Conservation (phyloP, 2,113 vertebrate genomes). For the Australoheros scitulus region DNA sequence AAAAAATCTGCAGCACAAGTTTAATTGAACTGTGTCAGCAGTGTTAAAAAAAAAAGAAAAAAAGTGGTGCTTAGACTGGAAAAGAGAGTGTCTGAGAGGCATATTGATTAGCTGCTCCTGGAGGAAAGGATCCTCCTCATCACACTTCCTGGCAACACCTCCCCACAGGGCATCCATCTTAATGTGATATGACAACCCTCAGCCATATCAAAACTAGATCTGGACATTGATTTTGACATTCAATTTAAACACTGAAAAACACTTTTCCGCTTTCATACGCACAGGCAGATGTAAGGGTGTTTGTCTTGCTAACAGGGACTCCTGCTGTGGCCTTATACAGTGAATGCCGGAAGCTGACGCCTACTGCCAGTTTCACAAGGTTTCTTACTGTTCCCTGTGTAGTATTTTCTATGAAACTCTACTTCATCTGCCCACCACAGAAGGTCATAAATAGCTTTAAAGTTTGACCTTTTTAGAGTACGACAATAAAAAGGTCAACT, state of each 20-base stretch:
- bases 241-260: constrained; percentile 57
- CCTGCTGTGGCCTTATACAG: constrained; percentile 34
- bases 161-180: constrained; percentile 61
- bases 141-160: constrained; percentile 60
- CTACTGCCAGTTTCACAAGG: background rate
- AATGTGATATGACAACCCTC: constrained; percentile 71
- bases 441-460: background rate
- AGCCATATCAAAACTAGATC: constrained; percentile 61
- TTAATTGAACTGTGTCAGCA: constrained; percentile 69
- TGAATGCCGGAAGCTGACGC: background rate
- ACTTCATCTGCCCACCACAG: background rate
- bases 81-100: constrained; percentile 56
- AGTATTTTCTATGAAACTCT: constrained; percentile 1
- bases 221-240: constrained; percentile 63
- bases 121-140: constrained; percentile 61
- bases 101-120: constrained; percentile 68
- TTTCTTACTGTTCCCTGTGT: constrained; percentile 14
- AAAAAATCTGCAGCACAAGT: constrained; percentile 36
- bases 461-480: background rate
- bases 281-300: constrained; percentile 34
- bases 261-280: constrained; percentile 58
- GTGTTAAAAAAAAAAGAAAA: constrained; percentile 45
- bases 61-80: constrained; percentile 44
- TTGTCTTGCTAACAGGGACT: constrained; percentile 49
- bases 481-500: constrained; percentile 4